Evolutionary conservation across 2,113 vertebrate species (phyloP), one percentile per base, ranked within the genome.

Genomic region (Gallinago jamesoni): DNA sequence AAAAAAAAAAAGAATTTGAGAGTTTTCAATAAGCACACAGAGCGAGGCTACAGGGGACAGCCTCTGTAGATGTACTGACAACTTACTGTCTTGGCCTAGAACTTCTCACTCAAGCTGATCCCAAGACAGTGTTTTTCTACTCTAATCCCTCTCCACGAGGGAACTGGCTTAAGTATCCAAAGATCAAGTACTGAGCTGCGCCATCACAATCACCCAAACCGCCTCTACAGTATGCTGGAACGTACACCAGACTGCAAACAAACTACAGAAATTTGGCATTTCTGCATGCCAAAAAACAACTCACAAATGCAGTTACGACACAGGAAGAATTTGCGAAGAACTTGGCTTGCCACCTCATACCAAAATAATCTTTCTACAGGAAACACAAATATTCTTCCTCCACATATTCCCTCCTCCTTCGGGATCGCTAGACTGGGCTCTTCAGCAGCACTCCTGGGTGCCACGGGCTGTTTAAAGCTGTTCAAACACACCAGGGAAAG

Each of bases 31-130:
- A 13, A 60, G 64, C n/a, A 59, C 14, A 35, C 1, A 0, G 43
- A 47, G 35, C 0, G 0, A 72, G 63, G 59, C 63, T 50, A 0
- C 9, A 28, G 37, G 1, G 18, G 53, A 41, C 67, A 80, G 69
- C 21, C 31, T 50, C 55, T 56, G 25, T 3, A 55, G 45, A n/a
- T 25, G 35, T 12, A 47, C 2, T 10, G 13, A 39, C 47, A 84
- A 28, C 60, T 76, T 48, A 22, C 55, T 23, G 48, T 7, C 82
- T 64, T 68, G 88, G 7, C 41, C 79, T 12, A 22, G 47, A 79
- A 52, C 63, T 60, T 70, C 56, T 43, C 43, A 30, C 35, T 55
- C 12, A 5, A 57, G 73, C 10, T 48, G 56, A 15, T 93, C 70
- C 52, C 16, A 70, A 21, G 47, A 23, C 45, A 45, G 33, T 43